Evolutionary conservation across 1,140 invertebrate species (phyloP).

Genomic region (Nephila pilipes): DNA sequence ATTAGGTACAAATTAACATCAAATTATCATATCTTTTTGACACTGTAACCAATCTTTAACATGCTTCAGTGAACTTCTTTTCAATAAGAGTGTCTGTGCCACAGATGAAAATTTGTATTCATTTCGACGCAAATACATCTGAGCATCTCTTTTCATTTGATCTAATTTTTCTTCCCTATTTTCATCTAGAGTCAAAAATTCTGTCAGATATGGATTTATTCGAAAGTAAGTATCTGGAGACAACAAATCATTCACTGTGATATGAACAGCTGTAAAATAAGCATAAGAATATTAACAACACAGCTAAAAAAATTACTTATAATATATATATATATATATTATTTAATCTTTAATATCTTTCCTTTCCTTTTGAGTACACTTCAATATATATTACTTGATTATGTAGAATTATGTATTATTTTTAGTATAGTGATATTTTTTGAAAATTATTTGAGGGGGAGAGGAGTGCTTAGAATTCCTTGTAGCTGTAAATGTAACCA

Average conservation of each 20-base stretch:
- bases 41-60: conserved; percentile 65
- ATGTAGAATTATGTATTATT: too few relatives aligned
- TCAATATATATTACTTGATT: too few relatives aligned
- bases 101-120: conserved; percentile 87
- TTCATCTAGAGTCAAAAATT: conserved; percentile 92
- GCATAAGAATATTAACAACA: conserved; percentile 49
- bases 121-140: conserved; percentile 89
- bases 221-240: conserved; percentile 90
- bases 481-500: too few relatives aligned
- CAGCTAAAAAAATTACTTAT: not conserved
- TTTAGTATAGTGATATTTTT: too few relatives aligned
- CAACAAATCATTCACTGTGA: conserved; percentile 90
- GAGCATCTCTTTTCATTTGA: conserved; percentile 83
- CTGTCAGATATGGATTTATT: conserved; percentile 94
- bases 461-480: too few relatives aligned
- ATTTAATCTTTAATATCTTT: too few relatives aligned
- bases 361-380: too few relatives aligned
- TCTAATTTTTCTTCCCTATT: conserved; percentile 85
- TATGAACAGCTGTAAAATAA: conserved; percentile 88
- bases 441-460: too few relatives aligned
- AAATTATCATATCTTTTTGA: conserved; percentile 52
- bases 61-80: conserved; percentile 79
- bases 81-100: conserved; percentile 82
- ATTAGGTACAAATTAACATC: too few relatives aligned
- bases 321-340: not conserved